These are phyloP conservation scores for Emmelina monodactyla DNA, from an alignment of 2,888 invertebrate genomes.

Conservation along the genomic window DNA sequence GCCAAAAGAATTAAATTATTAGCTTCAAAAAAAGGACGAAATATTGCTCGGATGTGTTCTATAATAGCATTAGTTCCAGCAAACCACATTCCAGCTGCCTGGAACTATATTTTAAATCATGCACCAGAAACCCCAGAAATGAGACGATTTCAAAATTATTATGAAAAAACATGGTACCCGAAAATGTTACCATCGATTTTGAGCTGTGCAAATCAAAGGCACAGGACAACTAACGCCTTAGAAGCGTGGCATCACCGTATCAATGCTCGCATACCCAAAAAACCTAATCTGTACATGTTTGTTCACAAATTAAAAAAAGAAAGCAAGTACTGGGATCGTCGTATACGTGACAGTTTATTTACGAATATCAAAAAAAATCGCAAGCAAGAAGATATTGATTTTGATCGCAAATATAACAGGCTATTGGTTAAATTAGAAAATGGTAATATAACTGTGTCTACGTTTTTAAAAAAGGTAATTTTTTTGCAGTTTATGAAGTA, in stretches of 20 bases:
- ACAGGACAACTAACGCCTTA: slow-evolving; percentile 11
- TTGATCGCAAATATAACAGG: slow-evolving; percentile 6
- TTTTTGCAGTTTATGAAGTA: not conserved
- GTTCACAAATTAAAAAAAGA: slow-evolving; percentile 7
- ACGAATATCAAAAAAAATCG: slow-evolving; percentile 3
- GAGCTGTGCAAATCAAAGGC: slow-evolving; percentile 10
- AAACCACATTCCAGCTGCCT: slow-evolving; percentile 7
- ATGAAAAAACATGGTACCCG: slow-evolving; percentile 11
- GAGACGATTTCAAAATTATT: slow-evolving; percentile 10
- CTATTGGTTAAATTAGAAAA: slow-evolving; percentile 6
- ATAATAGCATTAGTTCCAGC: slow-evolving; percentile 9
- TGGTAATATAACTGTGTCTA: slow-evolving; percentile 3
- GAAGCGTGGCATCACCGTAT: slow-evolving; percentile 12
- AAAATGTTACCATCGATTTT: slow-evolving; percentile 7
- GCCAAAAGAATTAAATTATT: slow-evolving; percentile 8
- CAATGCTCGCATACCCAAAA: slow-evolving; percentile 9
- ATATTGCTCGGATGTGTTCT: slow-evolving; percentile 7
- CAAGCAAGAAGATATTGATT: slow-evolving; percentile 6
- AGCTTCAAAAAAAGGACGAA: slow-evolving; percentile 5
- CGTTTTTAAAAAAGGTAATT: slow-evolving; percentile 4
- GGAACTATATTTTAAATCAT: slow-evolving; percentile 7
- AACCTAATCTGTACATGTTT: slow-evolving; percentile 7
- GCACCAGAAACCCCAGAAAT: slow-evolving; percentile 6
- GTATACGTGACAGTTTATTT: slow-evolving; percentile 5
- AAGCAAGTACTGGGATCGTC: slow-evolving; percentile 5